Evolutionary conservation across 2,113 vertebrate species (phyloP).

Genomic region (Cettia cetti): DNA sequence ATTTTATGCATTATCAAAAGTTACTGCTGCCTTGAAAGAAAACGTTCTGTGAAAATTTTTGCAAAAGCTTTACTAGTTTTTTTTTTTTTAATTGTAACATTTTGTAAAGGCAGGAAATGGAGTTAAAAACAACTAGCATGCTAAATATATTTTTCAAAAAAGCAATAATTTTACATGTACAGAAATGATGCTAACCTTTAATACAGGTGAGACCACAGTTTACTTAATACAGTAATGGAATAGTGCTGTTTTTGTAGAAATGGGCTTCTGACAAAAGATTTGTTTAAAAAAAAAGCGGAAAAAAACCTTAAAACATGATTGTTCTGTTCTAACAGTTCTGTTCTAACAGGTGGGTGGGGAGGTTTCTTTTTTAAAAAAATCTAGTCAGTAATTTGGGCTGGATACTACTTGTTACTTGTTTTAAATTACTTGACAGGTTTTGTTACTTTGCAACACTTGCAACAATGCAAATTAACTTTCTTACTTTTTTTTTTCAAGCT

Average conservation of each 20-base stretch:
- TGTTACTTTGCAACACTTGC: slow-evolving; percentile 62
- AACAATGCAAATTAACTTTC: slow-evolving; percentile 69
- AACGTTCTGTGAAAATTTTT: slow-evolving; percentile 82
- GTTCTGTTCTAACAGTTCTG: slow-evolving; percentile 45
- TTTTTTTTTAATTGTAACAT: slow-evolving; percentile 77
- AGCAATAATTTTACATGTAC: slow-evolving; percentile 86
- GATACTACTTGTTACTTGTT: slow-evolving; percentile 70
- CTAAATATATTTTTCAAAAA: slow-evolving; percentile 85
- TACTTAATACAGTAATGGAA: slow-evolving; percentile 69
- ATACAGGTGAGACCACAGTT: slow-evolving; percentile 75
- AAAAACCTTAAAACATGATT: slow-evolving; percentile 45
- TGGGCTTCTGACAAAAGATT: slow-evolving; percentile 74
- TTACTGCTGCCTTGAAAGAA: slow-evolving; percentile 85
- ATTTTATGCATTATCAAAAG: slow-evolving; percentile 85
- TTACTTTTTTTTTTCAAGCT: slow-evolving; percentile 32
- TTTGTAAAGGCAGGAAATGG: slow-evolving; percentile 82
- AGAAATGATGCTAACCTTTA: slow-evolving; percentile 82
- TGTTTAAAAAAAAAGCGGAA: slow-evolving; percentile 65
- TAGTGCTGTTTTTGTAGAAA: slow-evolving; percentile 75
- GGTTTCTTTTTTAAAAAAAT: neutral
- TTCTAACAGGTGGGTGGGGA: neutral
- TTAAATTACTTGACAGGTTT: slow-evolving; percentile 73
- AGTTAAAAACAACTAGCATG: slow-evolving; percentile 74
- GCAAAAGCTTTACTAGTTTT: slow-evolving; percentile 82
- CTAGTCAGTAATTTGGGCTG: slow-evolving; percentile 67